These are phyloP conservation scores for Psilanteris sp. DNA, from an alignment of 1,140 invertebrate species.

Conservation along the genomic window DNA sequence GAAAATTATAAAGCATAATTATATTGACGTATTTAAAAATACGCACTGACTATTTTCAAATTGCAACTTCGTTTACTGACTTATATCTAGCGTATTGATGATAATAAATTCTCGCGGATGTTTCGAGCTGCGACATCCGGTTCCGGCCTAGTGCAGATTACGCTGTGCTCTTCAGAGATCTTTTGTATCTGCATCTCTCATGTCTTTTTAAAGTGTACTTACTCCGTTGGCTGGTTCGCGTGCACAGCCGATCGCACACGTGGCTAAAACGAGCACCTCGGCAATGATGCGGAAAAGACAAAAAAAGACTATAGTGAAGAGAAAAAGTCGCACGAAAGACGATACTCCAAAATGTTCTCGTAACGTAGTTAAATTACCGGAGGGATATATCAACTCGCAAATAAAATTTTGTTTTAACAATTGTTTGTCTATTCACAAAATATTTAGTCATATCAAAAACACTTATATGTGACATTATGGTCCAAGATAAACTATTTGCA, in stretches of 20 bases:
- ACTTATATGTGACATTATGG: too few relatives aligned
- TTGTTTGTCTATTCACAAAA: too few relatives aligned
- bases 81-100: conserved; percentile 29
- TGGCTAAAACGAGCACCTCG: conserved; percentile 39
- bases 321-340: conserved; percentile 40
- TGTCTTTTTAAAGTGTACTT: conserved; percentile 19
- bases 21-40: conserved; percentile 4
- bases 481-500: too few relatives aligned
- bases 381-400: too few relatives aligned
- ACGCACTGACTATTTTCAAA: conserved; percentile 24
- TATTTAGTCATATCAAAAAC: too few relatives aligned
- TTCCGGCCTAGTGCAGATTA: conserved; percentile 47
- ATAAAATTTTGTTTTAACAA: too few relatives aligned
- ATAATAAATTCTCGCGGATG: conserved; percentile 53
- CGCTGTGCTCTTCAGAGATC: conserved; percentile 13
- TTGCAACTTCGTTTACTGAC: conserved; percentile 12
- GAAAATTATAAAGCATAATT: neutral
- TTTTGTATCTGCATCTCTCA: conserved; percentile 27
- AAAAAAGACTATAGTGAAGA: conserved; percentile 15
- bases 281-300: conserved; percentile 43
- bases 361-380: neutral
- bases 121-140: conserved; percentile 54
- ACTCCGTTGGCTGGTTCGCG: conserved; percentile 21
- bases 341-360: conserved; percentile 31
- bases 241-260: conserved; percentile 44